Base-by-base conservation (phyloP, 2,113 vertebrate species). In the Enhydra lutris region DNA sequence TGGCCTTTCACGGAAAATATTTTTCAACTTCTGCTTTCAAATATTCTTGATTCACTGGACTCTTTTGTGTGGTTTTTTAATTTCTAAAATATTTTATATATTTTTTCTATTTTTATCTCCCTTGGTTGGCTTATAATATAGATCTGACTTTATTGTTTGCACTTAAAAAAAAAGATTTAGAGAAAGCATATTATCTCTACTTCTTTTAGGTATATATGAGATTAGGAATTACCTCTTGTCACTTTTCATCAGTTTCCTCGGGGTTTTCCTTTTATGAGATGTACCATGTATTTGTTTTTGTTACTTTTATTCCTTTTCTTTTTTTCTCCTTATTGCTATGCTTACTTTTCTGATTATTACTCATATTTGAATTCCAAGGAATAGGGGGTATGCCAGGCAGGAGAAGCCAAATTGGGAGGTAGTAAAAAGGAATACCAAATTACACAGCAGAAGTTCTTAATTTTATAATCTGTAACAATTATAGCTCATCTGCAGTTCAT, bases 331-430 rank as follows among this genome's bases (percentile, higher is more conserved):
- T 39, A 34, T 55, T 20, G 10, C 20, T 5, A 71, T 63, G 20
- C 15, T 52, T 79, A 17, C 59, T 63, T 73, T 61, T 55, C 8
- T 20, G 8, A 31, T 76, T 65, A 67, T 67, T 50, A 61, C 13
- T 50, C 1, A 13, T 36, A 15, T 81, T 81, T 94, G 13, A 81
- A 39, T 92, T 91, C 39, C 6, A 9, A 45, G 3, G 8, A 59
- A 17, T 7, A 65, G 20, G 13, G 69, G 7, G 12, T 24, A 0
- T 45, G 34, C 20, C 12, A 29, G 67, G 5, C 0, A 65, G 2
- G 18, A 47, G 24, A 63, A 36, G 23, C 7, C 50, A 76, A 95
- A 47, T 80, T 73, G 47, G 57, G 14, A 36, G 42, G 13, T 65
- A 34, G 8, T 45, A 83, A 83, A 88, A 39, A 65, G 36, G 52